A percentile compares a stretch with the other conserved stretches of the same genome.
Conservation (phyloP, 92 coral and sea anemone genomes). For the Diadumene lineata region DNA sequence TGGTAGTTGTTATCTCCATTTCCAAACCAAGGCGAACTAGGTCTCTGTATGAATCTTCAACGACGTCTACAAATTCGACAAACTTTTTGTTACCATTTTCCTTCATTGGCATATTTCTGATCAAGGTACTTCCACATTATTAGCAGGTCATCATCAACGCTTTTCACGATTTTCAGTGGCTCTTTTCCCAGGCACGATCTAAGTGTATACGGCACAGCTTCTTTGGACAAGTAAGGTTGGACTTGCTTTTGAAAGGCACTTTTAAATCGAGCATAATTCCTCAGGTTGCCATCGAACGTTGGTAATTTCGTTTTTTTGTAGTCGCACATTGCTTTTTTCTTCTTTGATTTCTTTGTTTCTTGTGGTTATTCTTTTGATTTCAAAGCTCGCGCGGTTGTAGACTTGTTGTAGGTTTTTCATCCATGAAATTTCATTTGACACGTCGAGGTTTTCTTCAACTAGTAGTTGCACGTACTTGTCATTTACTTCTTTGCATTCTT, state of each 20-base stretch:
- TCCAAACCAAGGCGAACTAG: slow-evolving; percentile 8
- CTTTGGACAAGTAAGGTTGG: slow-evolving; percentile 43
- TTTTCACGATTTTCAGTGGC: slow-evolving; percentile 40
- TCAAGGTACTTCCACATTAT: too few species aligned
- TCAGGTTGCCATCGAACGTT: slow-evolving; percentile 50
- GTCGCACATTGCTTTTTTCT: background rate
- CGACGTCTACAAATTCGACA: slow-evolving; percentile 18
- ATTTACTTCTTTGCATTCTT: slow-evolving; percentile 1
- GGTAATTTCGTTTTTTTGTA: slow-evolving; percentile 50
- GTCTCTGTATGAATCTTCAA: slow-evolving; percentile 42
- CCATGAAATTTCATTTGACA: too few species aligned
- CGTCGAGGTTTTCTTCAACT: background rate
- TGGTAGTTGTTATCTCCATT: background rate
- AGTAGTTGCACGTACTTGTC: too few species aligned
- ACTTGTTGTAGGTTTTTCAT: too few species aligned
- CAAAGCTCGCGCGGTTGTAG: too few species aligned
- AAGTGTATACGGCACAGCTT: slow-evolving; percentile 53
- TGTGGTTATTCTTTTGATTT: background rate
- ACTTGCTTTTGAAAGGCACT: slow-evolving; percentile 55
- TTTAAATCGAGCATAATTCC: slow-evolving; percentile 55
- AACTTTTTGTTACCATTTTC: slow-evolving; percentile 38
- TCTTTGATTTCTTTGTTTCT: background rate
- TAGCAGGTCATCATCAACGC: slow-evolving; percentile 49
- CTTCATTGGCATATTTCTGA: slow-evolving; percentile 50
- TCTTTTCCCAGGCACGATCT: slow-evolving; percentile 53